A percentile compares a stretch with the other conserved stretches of the same genome.
Evolutionary conservation across 2,797 vertebrate genomes (phyloP).

Genomic region (Galaxias olidus): DNA sequence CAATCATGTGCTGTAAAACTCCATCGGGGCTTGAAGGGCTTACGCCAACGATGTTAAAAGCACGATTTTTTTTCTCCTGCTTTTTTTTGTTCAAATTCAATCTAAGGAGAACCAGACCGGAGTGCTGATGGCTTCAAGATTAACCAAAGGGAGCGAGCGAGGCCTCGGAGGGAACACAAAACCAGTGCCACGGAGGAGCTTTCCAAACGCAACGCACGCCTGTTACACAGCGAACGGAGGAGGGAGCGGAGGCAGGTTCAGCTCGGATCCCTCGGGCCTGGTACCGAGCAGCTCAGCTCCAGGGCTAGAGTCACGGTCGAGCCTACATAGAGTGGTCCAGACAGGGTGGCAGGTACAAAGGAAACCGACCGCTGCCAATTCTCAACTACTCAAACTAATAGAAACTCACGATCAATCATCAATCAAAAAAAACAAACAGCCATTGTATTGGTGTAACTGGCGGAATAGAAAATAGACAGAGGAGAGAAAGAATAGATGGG

Average conservation of each 20-base stretch:
- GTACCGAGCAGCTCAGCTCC: constrained; percentile 23
- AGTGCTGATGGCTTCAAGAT: constrained; percentile 59
- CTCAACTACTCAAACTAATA: no score
- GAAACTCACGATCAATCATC: no score
- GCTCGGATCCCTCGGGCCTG: constrained; percentile 21
- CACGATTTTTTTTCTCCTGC: constrained; percentile 49
- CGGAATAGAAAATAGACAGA: background rate
- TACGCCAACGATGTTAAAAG: constrained; percentile 31
- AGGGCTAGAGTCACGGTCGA: constrained; percentile 33
- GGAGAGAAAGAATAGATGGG: constrained; percentile 6
- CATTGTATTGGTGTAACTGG: no score
- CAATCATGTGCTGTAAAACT: constrained; percentile 31
- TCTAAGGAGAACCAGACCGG: constrained; percentile 52
- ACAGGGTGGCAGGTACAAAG: constrained; percentile 27
- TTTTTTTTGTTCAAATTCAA: no score
- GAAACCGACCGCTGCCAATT: no score
- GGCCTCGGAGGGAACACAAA: constrained; percentile 44
- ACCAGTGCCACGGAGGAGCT: constrained; percentile 20
- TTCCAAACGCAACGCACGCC: constrained; percentile 54
- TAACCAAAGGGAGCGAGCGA: constrained; percentile 36
- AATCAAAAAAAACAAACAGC: no score
- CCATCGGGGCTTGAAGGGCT: constrained; percentile 17
- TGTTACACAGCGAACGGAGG: constrained; percentile 38
- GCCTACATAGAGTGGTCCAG: constrained; percentile 13
- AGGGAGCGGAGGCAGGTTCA: constrained; percentile 43